These are phyloP conservation scores for Acholoe squamosa DNA, from an alignment of 2,888 invertebrate genomes.

Conservation along the genomic window DNA sequence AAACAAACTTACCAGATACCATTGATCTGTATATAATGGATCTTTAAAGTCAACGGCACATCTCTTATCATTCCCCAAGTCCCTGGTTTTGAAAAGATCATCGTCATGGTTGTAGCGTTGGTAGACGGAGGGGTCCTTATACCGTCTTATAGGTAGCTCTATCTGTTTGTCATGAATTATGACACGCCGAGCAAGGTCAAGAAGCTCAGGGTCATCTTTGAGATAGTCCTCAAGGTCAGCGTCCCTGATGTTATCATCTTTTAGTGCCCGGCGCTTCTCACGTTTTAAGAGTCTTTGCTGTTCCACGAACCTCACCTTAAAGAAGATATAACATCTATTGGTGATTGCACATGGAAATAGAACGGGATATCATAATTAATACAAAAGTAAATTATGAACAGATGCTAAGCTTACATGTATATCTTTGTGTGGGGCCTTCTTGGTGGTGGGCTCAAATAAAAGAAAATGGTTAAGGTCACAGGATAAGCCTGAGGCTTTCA, in stretches of 20 bases:
- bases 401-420: too few species aligned
- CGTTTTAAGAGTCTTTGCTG: slow-evolving; percentile 76
- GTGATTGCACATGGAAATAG: neutral
- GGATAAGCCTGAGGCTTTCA: too few species aligned
- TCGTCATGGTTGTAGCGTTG: slow-evolving; percentile 70
- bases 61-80: neutral
- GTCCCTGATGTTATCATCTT: slow-evolving; percentile 52
- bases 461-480: too few species aligned
- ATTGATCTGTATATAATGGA: slow-evolving; percentile 76
- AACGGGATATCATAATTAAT: neutral
- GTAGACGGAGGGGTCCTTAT: slow-evolving; percentile 74
- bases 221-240: neutral
- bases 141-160: slow-evolving; percentile 74
- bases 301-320: slow-evolving; percentile 77
- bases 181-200: slow-evolving; percentile 54
- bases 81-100: neutral
- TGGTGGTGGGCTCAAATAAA: too few species aligned
- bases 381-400: neutral
- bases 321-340: neutral
- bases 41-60: slow-evolving; percentile 74
- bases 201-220: neutral
- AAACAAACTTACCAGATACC: slow-evolving; percentile 78
- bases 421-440: too few species aligned
- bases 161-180: slow-evolving; percentile 78
- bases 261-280: slow-evolving; percentile 70